phyloP scores from a whole-genome alignment of 2,113 vertebrate genomes.

The Sinosuthora webbiana region DNA sequence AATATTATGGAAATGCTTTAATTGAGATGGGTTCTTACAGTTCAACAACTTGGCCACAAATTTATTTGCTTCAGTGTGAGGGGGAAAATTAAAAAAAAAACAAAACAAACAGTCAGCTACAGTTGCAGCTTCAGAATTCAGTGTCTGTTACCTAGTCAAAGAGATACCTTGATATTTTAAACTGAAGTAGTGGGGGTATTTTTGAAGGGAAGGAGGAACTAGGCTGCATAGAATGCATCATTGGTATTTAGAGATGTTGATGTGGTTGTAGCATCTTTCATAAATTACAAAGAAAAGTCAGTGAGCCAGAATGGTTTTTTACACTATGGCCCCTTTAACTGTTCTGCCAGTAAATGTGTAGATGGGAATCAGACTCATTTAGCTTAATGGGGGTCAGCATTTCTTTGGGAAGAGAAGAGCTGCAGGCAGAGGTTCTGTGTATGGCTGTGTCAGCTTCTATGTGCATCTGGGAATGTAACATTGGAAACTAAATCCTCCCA shows the following conservation, averaged over 20 bases:
- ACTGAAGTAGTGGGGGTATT: background rate
- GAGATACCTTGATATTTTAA: background rate
- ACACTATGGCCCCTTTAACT: background rate
- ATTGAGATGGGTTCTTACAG: background rate
- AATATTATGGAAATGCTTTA: background rate
- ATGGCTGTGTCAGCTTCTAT: slow-evolving; percentile 17
- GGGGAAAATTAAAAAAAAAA: background rate
- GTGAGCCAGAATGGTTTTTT: background rate
- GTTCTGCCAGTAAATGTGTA: background rate
- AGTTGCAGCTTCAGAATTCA: background rate
- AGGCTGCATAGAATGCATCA: background rate
- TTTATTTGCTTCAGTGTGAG: background rate
- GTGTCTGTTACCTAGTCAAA: background rate
- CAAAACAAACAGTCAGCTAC: background rate
- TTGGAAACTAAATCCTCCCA: slow-evolving; percentile 37
- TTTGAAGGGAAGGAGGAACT: background rate
- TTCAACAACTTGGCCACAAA: background rate
- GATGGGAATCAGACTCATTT: background rate
- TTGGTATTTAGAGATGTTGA: background rate
- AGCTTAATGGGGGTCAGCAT: background rate
- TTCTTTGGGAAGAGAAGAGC: background rate
- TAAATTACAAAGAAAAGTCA: background rate
- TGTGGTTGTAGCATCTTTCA: background rate
- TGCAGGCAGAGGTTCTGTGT: background rate
- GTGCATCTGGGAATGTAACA: background rate